A percentile compares a stretch with the other conserved stretches of the same genome.
Conservation (phyloP, 2,113 vertebrate genomes). For the Ploceus nigricollis region DNA sequence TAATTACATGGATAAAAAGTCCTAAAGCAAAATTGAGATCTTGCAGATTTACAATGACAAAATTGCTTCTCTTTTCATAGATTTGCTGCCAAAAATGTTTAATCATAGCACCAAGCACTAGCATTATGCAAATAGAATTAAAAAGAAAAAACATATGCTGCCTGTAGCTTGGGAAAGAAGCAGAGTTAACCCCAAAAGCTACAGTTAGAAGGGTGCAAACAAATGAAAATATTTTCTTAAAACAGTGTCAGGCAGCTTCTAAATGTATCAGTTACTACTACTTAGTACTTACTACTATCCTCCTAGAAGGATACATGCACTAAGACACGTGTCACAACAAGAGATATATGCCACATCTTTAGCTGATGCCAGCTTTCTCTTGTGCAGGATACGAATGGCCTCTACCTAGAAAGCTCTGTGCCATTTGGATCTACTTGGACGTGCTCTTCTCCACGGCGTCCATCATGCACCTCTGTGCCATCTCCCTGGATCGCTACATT, state of each 20-base stretch:
- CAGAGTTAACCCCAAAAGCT: neutral
- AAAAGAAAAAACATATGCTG: neutral
- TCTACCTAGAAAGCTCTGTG: constrained; percentile 85
- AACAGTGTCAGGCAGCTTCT: neutral
- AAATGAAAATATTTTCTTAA: neutral
- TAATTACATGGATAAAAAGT: neutral
- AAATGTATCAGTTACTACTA: neutral
- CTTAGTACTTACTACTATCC: neutral
- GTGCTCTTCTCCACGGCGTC: constrained; percentile 96
- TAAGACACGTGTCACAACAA: neutral
- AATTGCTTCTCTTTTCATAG: neutral
- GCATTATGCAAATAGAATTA: neutral
- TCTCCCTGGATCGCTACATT: constrained; percentile 94
- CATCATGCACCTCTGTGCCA: constrained; percentile 97
- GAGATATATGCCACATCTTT: neutral
- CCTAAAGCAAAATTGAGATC: neutral
- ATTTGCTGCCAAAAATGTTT: neutral
- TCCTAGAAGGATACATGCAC: neutral
- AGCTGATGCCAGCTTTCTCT: neutral
- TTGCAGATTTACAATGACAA: neutral
- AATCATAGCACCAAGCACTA: neutral
- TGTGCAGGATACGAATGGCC: constrained; percentile 88
- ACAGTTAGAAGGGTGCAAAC: neutral
- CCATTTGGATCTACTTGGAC: constrained; percentile 94
- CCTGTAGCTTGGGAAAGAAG: neutral